Evolutionary conservation across 2,113 vertebrate species (phyloP), one percentile per base, ranked within the genome.

Genomic region (Anguilla japonica): DNA sequence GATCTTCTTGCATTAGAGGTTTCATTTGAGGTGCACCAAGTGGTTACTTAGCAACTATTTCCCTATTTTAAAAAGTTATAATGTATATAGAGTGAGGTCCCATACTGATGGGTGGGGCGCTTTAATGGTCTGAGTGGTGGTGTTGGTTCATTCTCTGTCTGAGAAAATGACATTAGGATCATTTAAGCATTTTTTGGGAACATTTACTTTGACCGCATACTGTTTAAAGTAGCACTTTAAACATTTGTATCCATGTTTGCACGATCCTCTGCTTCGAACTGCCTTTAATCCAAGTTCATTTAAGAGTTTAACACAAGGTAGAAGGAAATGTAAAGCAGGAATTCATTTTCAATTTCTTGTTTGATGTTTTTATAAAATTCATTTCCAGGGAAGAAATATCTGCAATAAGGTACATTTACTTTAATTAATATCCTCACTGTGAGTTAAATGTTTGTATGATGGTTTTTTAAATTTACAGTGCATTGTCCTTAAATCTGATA

Each of bases 31-130:
- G 81, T 82, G 20, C 50, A 50, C 81, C 15, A 5, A 43, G 11
- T 80, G 71, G 43, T 85, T 57, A 85, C 84, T 56, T 80, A 80
- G 84, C 75, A 29, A 84, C 63, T 18, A 22, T 75, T 80, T 80
- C 15, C 79, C 5, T 6, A 18, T 29, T 80, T 80, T 4, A 80
- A n/a, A 80, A 80, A 40, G 40, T 7, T 40, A 2, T 80, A 80
- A 80, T 40, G 79, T 41, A 29, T 79, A 71, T 75, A 75, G 71
- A 75, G 71, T 29, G n/a, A 9, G 71, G 71, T 34, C 26, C 71
- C 34, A 29, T 34, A 5, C 71, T 75, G 71, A 29, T 6, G 71
- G n/a, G 60, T 67, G n/a, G 71, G 71, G 71, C n/a, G 34, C 26
- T 75, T 75, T 75, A 75, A 75, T 75, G 71, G 71, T 26, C n/a